phyloP scores from a whole-genome alignment of 1,140 invertebrate species.

The Choristoneura fumiferana region DNA sequence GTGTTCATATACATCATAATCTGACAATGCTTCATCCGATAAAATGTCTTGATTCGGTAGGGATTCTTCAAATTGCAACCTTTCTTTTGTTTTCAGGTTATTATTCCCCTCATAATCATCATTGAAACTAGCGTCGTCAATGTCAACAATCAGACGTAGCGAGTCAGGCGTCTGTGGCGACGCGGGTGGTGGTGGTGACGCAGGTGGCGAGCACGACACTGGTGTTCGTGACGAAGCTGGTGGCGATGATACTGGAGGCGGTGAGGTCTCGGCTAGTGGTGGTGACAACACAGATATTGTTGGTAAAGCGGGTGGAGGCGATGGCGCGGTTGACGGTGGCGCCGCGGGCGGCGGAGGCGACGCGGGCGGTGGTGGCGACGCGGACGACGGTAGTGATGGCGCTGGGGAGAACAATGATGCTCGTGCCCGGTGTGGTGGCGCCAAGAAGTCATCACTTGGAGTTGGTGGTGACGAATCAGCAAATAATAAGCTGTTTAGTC shows the following conservation, averaged over 20 bases:
- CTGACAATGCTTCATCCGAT: not conserved
- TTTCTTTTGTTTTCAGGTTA: not conserved
- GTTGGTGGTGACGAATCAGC: not conserved
- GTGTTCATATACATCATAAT: not conserved
- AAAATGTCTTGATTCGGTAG: not conserved
- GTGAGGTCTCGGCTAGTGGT: too few relatives aligned
- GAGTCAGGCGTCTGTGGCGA: too few relatives aligned
- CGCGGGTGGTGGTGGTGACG: not conserved
- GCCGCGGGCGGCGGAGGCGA: not conserved
- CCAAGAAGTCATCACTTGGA: not conserved
- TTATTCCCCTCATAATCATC: not conserved
- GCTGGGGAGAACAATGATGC: not conserved
- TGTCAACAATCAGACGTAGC: too few relatives aligned
- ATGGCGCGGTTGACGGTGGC: not conserved
- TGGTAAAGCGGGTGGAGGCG: too few relatives aligned
- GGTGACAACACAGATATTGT: too few relatives aligned
- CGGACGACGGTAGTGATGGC: not conserved
- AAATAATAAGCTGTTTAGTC: not conserved
- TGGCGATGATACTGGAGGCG: too few relatives aligned
- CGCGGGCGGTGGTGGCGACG: not conserved
- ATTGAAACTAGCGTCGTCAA: not conserved
- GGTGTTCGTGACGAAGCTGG: not conserved
- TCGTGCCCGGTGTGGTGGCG: not conserved
- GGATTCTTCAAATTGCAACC: conserved; percentile 2
- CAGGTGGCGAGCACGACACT: not conserved